Evolutionary conservation across 1,140 invertebrate genomes (phyloP).

Genomic region (Thalassaphorura encarpata): DNA sequence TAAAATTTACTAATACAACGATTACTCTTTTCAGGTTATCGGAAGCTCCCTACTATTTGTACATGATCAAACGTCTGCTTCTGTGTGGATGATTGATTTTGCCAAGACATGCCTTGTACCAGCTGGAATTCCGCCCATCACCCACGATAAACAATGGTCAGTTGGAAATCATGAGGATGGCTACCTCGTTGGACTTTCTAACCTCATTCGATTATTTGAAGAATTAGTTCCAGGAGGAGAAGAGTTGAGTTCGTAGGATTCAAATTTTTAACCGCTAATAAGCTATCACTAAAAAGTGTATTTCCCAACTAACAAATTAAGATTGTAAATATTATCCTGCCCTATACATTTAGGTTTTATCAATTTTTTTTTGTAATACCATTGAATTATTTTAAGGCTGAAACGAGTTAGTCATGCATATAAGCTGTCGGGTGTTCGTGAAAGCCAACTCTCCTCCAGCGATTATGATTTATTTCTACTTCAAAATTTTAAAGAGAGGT

Average conservation of each 20-base stretch:
- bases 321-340: background rate
- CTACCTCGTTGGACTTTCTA: conserved; percentile 87
- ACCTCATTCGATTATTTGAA: conserved; percentile 78
- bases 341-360: background rate
- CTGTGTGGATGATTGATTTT: conserved; percentile 97
- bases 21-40: conserved; percentile 59
- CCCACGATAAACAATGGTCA: conserved; percentile 75
- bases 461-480: no score
- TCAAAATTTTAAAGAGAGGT: no score
- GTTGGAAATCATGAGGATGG: conserved; percentile 99
- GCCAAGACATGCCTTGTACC: conserved; percentile 85
- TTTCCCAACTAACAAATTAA: no score
- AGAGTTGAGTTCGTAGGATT: no score
- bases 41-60: conserved; percentile 93
- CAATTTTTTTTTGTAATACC: no score
- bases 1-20: no score
- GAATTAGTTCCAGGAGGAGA: conserved; percentile 37
- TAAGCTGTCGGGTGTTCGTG: no score
- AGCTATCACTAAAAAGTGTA: no score
- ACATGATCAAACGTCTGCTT: conserved; percentile 75
- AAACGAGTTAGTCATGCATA: no score
- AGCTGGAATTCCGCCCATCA: conserved; percentile 53
- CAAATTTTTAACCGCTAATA: no score
- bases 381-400: no score
- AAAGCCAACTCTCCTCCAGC: no score